Evolutionary conservation across 1,140 invertebrate genomes (phyloP).

Genomic region (Phenacoccus solenopsis): DNA sequence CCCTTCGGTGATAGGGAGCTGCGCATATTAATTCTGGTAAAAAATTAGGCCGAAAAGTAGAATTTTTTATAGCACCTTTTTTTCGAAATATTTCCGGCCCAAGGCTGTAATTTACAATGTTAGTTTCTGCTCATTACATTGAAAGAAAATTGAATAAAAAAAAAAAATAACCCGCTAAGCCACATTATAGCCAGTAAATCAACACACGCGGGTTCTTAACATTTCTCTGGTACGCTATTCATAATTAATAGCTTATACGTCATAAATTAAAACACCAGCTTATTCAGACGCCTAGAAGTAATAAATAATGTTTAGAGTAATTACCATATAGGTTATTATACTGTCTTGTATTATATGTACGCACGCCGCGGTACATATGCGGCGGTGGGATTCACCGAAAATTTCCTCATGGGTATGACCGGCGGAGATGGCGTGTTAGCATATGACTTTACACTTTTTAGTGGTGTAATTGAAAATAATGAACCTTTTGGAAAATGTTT

Average conservation of each 20-base stretch:
- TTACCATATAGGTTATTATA: conserved; percentile 3
- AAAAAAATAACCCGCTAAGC: neutral
- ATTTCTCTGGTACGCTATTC: neutral
- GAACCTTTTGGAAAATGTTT: too few species aligned
- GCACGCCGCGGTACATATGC: neutral
- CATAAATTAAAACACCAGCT: conserved; percentile 2
- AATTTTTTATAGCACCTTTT: neutral
- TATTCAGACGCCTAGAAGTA: neutral
- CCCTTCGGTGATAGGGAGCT: too few species aligned
- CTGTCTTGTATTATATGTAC: neutral
- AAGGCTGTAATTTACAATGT: neutral
- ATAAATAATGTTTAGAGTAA: conserved; percentile 3
- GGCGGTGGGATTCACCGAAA: neutral
- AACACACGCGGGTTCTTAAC: neutral
- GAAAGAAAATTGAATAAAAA: conserved; percentile 3
- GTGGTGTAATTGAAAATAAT: neutral
- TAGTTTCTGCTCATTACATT: neutral
- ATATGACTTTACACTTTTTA: neutral
- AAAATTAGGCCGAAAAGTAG: neutral
- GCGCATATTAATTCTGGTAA: neutral
- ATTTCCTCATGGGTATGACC: neutral
- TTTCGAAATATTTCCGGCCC: neutral
- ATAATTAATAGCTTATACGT: conserved; percentile 3
- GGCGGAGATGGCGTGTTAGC: neutral
- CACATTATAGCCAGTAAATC: neutral